phyloP scores from a whole-genome alignment of 2,113 vertebrate species.

The Amphilophus citrinellus region DNA sequence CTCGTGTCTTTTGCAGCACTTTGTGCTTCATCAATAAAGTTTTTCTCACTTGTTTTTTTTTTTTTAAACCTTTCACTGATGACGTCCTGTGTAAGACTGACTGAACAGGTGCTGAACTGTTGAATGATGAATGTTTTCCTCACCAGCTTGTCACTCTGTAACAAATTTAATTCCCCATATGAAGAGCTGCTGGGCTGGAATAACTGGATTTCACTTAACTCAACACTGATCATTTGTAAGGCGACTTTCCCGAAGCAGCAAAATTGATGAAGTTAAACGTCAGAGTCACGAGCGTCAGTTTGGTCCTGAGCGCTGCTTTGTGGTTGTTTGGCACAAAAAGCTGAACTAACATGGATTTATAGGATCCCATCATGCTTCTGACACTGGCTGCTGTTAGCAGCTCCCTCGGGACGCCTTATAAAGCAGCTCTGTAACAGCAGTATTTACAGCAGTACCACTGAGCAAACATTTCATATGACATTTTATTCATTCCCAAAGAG shows the following conservation, averaged over 20 bases:
- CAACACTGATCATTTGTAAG: slow-evolving; percentile 27
- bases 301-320: slow-evolving; percentile 3
- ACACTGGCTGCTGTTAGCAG: not conserved
- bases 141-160: not conserved
- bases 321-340: not conserved
- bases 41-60: not conserved
- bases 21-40: not conserved
- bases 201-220: slow-evolving; percentile 37
- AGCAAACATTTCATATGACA: not conserved
- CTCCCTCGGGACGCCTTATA: not conserved
- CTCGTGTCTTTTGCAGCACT: not conserved
- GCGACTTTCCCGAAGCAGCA: not conserved
- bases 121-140: not conserved
- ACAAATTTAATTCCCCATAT: slow-evolving; percentile 19
- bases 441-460: not conserved
- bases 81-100: not conserved
- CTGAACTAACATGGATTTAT: slow-evolving; percentile 20
- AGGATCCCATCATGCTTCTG: slow-evolving; percentile 6
- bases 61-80: no score
- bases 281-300: not conserved
- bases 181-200: slow-evolving; percentile 6
- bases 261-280: slow-evolving; percentile 17
- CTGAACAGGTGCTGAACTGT: not conserved
- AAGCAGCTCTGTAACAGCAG: not conserved
- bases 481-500: not conserved